Conservation (phyloP, 2,797 vertebrate genomes). For the Psittacula derbiana region DNA sequence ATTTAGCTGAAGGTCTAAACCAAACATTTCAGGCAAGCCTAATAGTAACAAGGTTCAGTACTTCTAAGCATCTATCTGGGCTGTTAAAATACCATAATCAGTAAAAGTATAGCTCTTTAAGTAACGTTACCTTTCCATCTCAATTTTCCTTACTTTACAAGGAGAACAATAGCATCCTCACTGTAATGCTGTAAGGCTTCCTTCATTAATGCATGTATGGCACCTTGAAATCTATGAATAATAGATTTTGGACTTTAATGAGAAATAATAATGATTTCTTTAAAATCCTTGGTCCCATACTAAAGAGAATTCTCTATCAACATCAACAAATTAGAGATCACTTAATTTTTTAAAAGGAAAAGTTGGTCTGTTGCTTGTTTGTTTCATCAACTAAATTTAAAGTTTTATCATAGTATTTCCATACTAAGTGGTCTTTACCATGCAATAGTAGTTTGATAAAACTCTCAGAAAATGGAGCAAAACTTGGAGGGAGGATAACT, state of each 20-base stretch:
- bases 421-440: not conserved
- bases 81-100: conserved; percentile 7
- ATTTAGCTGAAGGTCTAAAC: not conserved
- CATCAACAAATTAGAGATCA: not conserved
- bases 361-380: not conserved
- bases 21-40: not conserved
- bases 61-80: not conserved
- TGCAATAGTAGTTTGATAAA: conserved; percentile 33
- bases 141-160: not conserved
- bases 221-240: conserved; percentile 7
- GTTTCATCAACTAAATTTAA: not conserved
- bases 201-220: not conserved
- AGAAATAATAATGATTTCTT: not conserved
- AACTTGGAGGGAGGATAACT: conserved; percentile 64
- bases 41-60: not conserved
- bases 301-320: not conserved
- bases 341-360: not conserved
- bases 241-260: not conserved
- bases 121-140: not conserved
- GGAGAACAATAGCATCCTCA: not conserved
- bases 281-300: not conserved
- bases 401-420: conserved; percentile 11
- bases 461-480: conserved; percentile 47
- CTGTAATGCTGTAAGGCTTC: not conserved
- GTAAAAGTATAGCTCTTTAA: not conserved